phyloP scores from a whole-genome alignment of 2,797 vertebrate species.

The Mormyrops attenuatus region DNA sequence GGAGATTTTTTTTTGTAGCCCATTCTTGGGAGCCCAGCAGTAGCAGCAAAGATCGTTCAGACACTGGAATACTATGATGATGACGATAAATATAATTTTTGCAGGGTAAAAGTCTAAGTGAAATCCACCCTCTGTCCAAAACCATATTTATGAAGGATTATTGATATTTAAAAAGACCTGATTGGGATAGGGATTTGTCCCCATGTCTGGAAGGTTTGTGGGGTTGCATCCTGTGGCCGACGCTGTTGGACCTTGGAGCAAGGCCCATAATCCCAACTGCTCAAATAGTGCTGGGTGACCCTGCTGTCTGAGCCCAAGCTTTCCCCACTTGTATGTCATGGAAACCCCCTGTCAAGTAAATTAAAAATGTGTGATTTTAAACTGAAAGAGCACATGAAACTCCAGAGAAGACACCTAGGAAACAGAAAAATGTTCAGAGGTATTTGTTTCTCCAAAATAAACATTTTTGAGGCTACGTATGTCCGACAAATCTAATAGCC shows the following conservation, averaged over 20 bases:
- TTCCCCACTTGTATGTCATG: background rate
- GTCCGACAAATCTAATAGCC: background rate
- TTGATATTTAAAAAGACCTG: background rate
- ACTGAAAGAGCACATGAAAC: background rate
- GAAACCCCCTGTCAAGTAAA: background rate
- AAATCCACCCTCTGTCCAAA: background rate
- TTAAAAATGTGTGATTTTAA: background rate
- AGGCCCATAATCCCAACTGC: background rate
- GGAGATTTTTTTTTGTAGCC: background rate
- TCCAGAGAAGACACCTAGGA: background rate
- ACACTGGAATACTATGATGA: background rate
- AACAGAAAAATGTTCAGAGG: background rate
- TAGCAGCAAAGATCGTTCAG: background rate
- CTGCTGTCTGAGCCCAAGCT: background rate
- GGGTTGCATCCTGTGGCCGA: background rate
- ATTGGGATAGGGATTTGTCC: background rate
- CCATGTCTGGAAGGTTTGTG: background rate
- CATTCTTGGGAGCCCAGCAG: background rate
- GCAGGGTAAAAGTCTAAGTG: background rate
- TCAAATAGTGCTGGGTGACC: background rate
- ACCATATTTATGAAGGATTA: background rate
- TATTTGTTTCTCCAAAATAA: background rate
- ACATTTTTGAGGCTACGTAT: background rate
- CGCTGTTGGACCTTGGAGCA: background rate
- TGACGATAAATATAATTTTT: background rate